Conservation (phyloP, 2,113 vertebrate species). For the Puntigrus tetrazona region DNA sequence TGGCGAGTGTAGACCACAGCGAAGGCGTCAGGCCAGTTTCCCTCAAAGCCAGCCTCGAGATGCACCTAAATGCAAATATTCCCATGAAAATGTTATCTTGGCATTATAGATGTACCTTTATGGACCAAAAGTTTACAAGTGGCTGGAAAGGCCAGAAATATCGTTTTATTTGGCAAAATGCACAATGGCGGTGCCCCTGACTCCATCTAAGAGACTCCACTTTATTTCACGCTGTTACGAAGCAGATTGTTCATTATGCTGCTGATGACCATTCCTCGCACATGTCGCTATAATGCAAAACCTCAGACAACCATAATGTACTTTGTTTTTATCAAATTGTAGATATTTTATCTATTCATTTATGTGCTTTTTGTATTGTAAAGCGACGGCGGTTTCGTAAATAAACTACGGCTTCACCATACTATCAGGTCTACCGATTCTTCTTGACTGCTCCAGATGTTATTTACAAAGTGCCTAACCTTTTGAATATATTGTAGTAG, state of each 20-base stretch:
- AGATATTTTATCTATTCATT: conserved; percentile 79
- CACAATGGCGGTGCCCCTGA: not conserved
- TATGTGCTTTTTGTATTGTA: conserved; percentile 78
- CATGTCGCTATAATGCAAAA: conserved; percentile 66
- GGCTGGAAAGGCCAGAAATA: not conserved
- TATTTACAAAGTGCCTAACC: conserved; percentile 92
- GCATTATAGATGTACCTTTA: not conserved
- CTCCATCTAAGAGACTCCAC: not conserved
- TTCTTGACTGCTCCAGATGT: conserved; percentile 80
- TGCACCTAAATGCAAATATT: conserved; percentile 23
- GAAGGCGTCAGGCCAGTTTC: conserved; percentile 29
- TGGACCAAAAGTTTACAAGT: conserved; percentile 11
- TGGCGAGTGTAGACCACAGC: conserved; percentile 4
- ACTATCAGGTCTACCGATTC: conserved; percentile 82
- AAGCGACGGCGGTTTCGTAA: conserved; percentile 68
- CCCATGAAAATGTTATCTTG: conserved; percentile 23
- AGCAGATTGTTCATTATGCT: conserved; percentile 49
- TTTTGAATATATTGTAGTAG: conserved; percentile 82
- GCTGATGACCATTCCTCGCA: conserved; percentile 57
- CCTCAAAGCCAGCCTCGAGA: conserved; percentile 6
- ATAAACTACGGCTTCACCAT: conserved; percentile 74
- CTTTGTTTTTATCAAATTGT: conserved; percentile 77
- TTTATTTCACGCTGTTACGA: conserved; percentile 39
- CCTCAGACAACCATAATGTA: conserved; percentile 60
- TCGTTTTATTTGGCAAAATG: not conserved